Percentiles rank a stretch among this genome's conserved stretches.
These are phyloP conservation scores for Dreissena polymorpha DNA, from an alignment of 1,140 invertebrate species.

Conservation along the genomic window DNA sequence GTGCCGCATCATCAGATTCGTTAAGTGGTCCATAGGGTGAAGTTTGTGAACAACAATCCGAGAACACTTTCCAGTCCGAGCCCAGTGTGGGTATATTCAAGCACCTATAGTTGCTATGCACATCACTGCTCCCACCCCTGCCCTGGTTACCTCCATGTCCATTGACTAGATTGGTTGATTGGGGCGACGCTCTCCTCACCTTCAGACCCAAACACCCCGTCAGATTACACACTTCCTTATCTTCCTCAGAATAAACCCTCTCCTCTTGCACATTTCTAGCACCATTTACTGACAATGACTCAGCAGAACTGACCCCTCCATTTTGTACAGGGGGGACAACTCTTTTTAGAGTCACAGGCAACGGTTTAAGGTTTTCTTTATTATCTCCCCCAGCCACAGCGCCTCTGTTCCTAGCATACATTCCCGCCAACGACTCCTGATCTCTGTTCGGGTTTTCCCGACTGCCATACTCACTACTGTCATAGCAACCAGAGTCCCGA, in stretches of 20 bases:
- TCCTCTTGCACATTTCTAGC: conserved; percentile 51
- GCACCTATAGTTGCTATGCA: conserved; percentile 38
- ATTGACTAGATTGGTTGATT: conserved; percentile 42
- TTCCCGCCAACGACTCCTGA: conserved; percentile 30
- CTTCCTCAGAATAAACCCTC: conserved; percentile 64
- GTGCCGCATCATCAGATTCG: conserved; percentile 27
- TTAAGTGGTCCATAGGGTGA: conserved; percentile 53
- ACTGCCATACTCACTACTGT: conserved; percentile 65
- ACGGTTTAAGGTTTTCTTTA: conserved; percentile 48
- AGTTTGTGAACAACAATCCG: conserved; percentile 59
- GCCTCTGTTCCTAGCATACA: conserved; percentile 24
- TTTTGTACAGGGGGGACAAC: not conserved
- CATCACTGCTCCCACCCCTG: conserved; percentile 31
- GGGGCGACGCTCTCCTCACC: conserved; percentile 36
- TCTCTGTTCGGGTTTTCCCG: conserved; percentile 17
- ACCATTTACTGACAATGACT: conserved; percentile 28
- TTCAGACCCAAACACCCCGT: conserved; percentile 49
- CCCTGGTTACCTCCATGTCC: not conserved
- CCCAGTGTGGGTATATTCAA: conserved; percentile 46
- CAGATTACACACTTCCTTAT: conserved; percentile 71
- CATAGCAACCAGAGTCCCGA: conserved; percentile 75
- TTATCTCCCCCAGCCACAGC: conserved; percentile 24
- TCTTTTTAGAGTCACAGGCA: not conserved
- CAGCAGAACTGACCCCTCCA: conserved; percentile 5
- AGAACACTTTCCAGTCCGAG: conserved; percentile 47